These are phyloP conservation scores for Hirudo medicinalis DNA, from an alignment of 1,140 invertebrate genomes.

Conservation along the genomic window DNA sequence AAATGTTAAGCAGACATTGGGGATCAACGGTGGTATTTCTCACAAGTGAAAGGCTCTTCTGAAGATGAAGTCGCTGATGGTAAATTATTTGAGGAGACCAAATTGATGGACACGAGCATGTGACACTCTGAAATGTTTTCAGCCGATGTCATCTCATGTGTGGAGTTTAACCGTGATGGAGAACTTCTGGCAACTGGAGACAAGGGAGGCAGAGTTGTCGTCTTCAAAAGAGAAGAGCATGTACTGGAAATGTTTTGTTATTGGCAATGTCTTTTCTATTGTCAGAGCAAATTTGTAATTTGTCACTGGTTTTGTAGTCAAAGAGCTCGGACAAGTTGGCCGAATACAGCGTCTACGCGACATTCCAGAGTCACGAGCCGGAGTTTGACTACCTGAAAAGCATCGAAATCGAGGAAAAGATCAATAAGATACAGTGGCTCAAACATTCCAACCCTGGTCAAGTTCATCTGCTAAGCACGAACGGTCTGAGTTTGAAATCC, in stretches of 20 bases:
- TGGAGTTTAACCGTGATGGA: conserved; percentile 98
- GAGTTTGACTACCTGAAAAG: conserved; percentile 99
- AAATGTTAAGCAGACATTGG: conserved; percentile 3
- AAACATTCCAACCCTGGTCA: conserved; percentile 93
- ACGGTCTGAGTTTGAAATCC: conserved; percentile 53
- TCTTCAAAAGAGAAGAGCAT: conserved; percentile 71
- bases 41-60: conserved; percentile 90
- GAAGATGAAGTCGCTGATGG: conserved; percentile 91
- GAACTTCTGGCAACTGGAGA: conserved; percentile 96
- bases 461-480: conserved; percentile 73
- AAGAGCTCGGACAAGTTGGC: conserved; percentile 35
- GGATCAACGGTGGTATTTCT: conserved; percentile 77
- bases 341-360: conserved; percentile 99
- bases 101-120: neutral
- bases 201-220: conserved; percentile 96
- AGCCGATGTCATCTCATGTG: conserved; percentile 98
- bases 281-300: neutral
- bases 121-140: conserved; percentile 9
- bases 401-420: conserved; percentile 99
- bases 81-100: neutral
- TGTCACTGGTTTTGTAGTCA: neutral
- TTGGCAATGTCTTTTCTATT: neutral
- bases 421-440: conserved; percentile 98
- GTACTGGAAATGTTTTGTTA: conserved; percentile 33
- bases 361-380: conserved; percentile 98